Base-by-base conservation (phyloP, 2,888 invertebrate genomes). In the Parasteatoda lunata region DNA sequence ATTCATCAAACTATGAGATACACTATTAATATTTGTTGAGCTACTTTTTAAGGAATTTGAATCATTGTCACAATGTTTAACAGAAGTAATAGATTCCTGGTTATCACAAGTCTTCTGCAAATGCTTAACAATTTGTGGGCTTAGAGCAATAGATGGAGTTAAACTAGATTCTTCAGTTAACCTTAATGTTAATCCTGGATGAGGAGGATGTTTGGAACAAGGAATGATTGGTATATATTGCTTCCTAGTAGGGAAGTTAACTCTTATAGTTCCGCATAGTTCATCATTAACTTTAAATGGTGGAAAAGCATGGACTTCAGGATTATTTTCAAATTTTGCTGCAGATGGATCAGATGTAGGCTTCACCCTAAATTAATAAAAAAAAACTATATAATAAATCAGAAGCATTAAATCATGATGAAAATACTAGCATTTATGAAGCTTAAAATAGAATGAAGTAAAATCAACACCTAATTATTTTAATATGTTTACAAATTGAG, bases 221-320 rank as follows among this genome's bases (percentile, higher is more conserved):
- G 84, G 84, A 78, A 84, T 78, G 59, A 78, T 73, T 49, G 84
- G 84, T 45, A 78, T 51, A 64, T 78, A 84, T 13, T 75, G 78
- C 59, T 78, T 78, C 72, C 84, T 48, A 51, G 78, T 13, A n/a
- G 77, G 84, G 54, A 68, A 84, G 51, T 72, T 68, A 5, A 84
- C 84, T 68, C 54, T 51, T 15, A 84, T 52, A 59, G 48, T 68
- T 49, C 84, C 84, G 73, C 49, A 78, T 4, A 78, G 51, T 15
- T 75, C 78, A 48, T 84, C 78, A 73, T 6, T 8, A 7, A 84
- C 73, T 64, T 78, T 78, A 13, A 68, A 78, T 8, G 69, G 6
- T 48, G 84, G 84, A 78, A 84, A 84, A 48, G 72, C 69, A 75
- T 84, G 84, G 9, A 78, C 45, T 68, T 84, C 84, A 48, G 84